These are phyloP conservation scores for Odobenus rosmarus DNA, from an alignment of 2,113 vertebrate species.

Conservation along the genomic window DNA sequence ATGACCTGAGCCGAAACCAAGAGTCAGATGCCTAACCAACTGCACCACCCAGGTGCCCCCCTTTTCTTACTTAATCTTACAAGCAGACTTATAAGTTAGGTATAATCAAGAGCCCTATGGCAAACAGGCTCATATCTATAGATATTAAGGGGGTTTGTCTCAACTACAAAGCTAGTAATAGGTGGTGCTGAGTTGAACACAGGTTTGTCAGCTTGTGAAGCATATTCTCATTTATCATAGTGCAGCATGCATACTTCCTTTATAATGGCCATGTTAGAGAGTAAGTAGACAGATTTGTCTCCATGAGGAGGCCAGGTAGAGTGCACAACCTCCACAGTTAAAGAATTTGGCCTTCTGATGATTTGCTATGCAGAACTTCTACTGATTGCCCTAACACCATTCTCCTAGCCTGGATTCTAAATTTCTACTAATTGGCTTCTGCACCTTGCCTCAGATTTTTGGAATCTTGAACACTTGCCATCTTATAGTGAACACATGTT, in stretches of 20 bases:
- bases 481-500: neutral
- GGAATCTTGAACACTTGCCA: neutral
- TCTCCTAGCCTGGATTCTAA: neutral
- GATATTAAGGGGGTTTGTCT: neutral
- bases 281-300: neutral
- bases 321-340: accelerated
- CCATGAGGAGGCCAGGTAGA: neutral
- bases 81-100: neutral
- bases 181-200: neutral
- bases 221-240: neutral
- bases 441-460: neutral
- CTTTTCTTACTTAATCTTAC: neutral
- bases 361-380: neutral
- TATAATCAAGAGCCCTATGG: neutral
- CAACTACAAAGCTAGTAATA: neutral
- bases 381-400: neutral
- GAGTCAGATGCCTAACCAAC: neutral
- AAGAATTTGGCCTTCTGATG: neutral
- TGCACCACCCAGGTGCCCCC: neutral
- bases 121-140: neutral
- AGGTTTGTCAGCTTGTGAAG: neutral
- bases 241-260: neutral
- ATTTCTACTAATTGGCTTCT: neutral
- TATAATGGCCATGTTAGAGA: neutral
- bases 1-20: neutral